Base-by-base conservation (phyloP, 2,888 invertebrate species). In the Pycnomerus fuliginosus region DNA sequence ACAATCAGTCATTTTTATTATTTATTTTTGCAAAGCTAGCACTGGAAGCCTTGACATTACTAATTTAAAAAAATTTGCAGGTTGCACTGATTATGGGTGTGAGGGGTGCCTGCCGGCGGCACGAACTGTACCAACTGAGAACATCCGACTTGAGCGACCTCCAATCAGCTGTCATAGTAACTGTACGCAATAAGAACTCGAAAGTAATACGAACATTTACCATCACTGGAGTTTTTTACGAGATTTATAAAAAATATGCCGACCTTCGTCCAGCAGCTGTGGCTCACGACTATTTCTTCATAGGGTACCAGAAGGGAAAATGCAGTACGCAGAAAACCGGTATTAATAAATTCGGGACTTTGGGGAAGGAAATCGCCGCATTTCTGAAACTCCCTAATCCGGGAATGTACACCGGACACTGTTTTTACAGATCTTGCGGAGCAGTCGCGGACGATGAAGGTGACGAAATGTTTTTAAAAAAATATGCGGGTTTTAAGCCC, bases 11-110 rank as follows among this genome's bases (percentile, higher is more conserved):
- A n/a, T n/a, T n/a, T n/a, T n/a, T n/a, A n/a, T n/a, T n/a, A n/a
- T n/a, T n/a, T n/a, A n/a, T n/a, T n/a, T n/a, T n/a, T n/a, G n/a
- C n/a, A n/a, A n/a, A n/a, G n/a, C n/a, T n/a, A n/a, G n/a, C n/a
- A n/a, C n/a, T n/a, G n/a, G n/a, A n/a, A n/a, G n/a, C n/a, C n/a
- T n/a, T n/a, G n/a, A n/a, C n/a, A n/a, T n/a, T n/a, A n/a, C n/a
- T n/a, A n/a, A n/a, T n/a, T n/a, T n/a, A n/a, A n/a, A n/a, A n/a
- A n/a, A n/a, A n/a, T 12, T 33, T 44, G 12, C n/a, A 52, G 44
- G 43, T 49, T 24, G 40, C 35, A 11, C 25, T 40, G 22, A 55
- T 50, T 35, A 36, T 50, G 23, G 50, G 45, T 15, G 41, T 57
- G 28, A 33, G 41, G 16, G 51, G 56, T 8, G 54, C 56, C 2